Evolutionary conservation across 2,888 invertebrate species (phyloP).

Genomic region (Pterostichus madidus): DNA sequence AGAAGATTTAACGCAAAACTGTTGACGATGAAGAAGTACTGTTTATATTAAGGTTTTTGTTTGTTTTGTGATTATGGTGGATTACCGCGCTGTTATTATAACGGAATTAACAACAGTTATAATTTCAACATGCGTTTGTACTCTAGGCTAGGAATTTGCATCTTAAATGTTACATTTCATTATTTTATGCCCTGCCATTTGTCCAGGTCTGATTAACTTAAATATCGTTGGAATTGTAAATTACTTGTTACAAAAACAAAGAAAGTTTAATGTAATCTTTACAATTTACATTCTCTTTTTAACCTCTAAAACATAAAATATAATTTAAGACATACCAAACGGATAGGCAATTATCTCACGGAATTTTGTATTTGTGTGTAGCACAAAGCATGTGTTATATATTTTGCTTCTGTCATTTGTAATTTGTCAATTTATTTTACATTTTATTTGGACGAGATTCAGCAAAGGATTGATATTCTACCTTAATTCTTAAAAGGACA

Average conservation of each 20-base stretch:
- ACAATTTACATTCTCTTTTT: neutral
- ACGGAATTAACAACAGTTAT: constrained; percentile 41
- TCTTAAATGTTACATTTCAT: constrained; percentile 25
- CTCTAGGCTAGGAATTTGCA: constrained; percentile 34
- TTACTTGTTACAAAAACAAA: neutral
- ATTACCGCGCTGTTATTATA: constrained; percentile 37
- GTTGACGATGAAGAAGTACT: constrained; percentile 3
- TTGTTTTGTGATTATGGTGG: constrained; percentile 35
- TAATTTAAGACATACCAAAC: too few species aligned
- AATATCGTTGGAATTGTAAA: neutral
- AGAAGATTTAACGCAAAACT: constrained; percentile 4
- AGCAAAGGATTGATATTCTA: too few species aligned
- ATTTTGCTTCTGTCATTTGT: too few species aligned
- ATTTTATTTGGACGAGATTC: too few species aligned
- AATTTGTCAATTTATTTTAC: too few species aligned
- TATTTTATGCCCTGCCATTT: constrained; percentile 3
- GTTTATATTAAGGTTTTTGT: constrained; percentile 30
- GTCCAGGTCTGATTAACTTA: neutral
- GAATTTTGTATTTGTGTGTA: too few species aligned
- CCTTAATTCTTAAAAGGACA: too few species aligned
- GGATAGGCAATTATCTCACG: too few species aligned
- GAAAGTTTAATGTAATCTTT: neutral
- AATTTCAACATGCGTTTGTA: constrained; percentile 33
- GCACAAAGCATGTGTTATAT: too few species aligned
- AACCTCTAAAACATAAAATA: too few species aligned